Evolutionary conservation across 2,113 vertebrate species (phyloP).

Genomic region (Barbus barbus): DNA sequence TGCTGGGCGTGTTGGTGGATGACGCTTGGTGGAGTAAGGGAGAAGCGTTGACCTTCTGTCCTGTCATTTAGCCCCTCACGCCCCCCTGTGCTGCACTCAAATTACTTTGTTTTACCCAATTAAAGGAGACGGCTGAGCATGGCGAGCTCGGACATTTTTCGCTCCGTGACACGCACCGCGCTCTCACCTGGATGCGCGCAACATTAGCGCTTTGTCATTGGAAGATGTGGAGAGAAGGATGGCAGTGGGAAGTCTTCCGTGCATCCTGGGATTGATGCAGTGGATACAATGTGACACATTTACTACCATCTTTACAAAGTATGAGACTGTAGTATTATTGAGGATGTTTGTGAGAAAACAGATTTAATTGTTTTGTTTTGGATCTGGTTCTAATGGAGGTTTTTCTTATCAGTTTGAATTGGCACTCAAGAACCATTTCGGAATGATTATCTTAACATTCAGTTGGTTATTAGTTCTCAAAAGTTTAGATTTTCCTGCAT

Average conservation of each 20-base stretch:
- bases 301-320: constrained; percentile 13
- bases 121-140: constrained; percentile 77
- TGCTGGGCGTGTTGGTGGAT: constrained; percentile 77
- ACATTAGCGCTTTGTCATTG: constrained; percentile 72
- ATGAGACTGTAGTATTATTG: not conserved
- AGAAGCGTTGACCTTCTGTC: constrained; percentile 80
- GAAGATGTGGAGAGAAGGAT: constrained; percentile 56
- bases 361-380: not conserved
- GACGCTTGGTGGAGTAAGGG: constrained; percentile 71
- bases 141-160: constrained; percentile 70
- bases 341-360: not conserved
- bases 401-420: not conserved
- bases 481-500: not conserved
- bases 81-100: constrained; percentile 74
- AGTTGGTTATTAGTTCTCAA: not conserved
- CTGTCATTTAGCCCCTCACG: constrained; percentile 76
- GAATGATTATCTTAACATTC: not conserved
- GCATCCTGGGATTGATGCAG: constrained; percentile 66
- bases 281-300: constrained; percentile 15
- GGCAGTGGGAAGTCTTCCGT: constrained; percentile 27
- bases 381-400: not conserved
- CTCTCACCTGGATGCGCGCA: constrained; percentile 69
- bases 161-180: constrained; percentile 44
- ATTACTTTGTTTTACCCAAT: constrained; percentile 84
- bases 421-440: not conserved